phyloP scores from a whole-genome alignment of 2,797 vertebrate species.

The Lepilemur ruficaudatus region DNA sequence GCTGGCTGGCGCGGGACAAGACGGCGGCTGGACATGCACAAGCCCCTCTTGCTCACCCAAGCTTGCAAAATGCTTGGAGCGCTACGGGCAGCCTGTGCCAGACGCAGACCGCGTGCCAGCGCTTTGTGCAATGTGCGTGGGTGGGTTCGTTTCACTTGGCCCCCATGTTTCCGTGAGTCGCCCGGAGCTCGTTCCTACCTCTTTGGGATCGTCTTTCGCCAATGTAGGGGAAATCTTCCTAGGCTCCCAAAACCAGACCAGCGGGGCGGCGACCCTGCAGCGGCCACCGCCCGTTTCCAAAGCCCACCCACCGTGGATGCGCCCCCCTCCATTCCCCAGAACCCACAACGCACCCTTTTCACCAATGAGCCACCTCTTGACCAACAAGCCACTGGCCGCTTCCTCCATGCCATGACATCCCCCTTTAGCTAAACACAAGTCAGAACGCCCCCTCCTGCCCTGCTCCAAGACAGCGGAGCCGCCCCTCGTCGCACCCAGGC shows the following conservation, averaged over 20 bases:
- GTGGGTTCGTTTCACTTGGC: neutral
- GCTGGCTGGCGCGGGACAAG: neutral
- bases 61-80: neutral
- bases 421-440: neutral
- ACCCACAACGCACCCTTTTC: neutral
- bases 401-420: neutral
- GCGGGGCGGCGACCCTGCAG: neutral
- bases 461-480: neutral
- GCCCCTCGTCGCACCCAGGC: neutral
- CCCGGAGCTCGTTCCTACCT: neutral
- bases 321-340: neutral
- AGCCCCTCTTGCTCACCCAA: neutral
- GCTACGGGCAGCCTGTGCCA: neutral
- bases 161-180: neutral
- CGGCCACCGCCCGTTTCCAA: neutral
- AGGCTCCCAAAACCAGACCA: neutral
- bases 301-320: neutral
- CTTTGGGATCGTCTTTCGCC: neutral
- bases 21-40: neutral
- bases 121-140: conserved; percentile 18
- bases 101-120: neutral
- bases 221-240: neutral
- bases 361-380: neutral
- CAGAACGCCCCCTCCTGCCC: neutral
- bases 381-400: neutral